Conservation (phyloP, 2,888 invertebrate genomes). For the Epirrhoe alternata region DNA sequence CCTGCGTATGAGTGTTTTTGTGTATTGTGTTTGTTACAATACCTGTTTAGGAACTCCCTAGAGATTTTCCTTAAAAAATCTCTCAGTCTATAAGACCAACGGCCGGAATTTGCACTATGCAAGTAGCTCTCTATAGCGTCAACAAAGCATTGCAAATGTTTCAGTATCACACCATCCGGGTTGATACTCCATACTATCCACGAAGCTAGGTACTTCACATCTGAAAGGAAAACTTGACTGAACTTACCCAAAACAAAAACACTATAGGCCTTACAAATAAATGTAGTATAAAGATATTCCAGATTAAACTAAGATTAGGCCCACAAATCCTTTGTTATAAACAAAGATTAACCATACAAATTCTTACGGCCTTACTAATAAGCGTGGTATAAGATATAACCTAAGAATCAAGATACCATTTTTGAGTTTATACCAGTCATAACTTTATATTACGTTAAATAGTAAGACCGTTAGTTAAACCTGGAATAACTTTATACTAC, state of each 20-base stretch:
- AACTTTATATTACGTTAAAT: no score
- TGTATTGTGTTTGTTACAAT: constrained; percentile 8
- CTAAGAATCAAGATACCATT: no score
- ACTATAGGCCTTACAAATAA: no score
- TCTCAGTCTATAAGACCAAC: constrained; percentile 89
- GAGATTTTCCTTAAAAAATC: constrained; percentile 89
- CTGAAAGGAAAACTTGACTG: constrained; percentile 47
- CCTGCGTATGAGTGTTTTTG: neutral
- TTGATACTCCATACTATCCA: constrained; percentile 88
- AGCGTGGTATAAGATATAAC: no score
- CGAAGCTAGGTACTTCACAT: constrained; percentile 78
- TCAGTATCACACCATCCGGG: constrained; percentile 88
- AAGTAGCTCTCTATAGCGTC: constrained; percentile 94
- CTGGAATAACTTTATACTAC: no score
- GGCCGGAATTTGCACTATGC: constrained; percentile 94
- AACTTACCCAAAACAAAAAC: constrained; percentile 1
- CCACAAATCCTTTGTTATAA: no score
- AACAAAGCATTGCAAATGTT: constrained; percentile 91
- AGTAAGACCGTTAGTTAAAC: no score
- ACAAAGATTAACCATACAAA: no score
- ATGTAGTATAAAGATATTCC: no score
- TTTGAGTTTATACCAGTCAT: no score
- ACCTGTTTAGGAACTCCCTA: constrained; percentile 87
- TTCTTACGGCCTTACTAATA: no score
- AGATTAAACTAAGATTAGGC: no score